phyloP scores from a whole-genome alignment of 2,113 vertebrate species.

The Pantherophis guttatus region DNA sequence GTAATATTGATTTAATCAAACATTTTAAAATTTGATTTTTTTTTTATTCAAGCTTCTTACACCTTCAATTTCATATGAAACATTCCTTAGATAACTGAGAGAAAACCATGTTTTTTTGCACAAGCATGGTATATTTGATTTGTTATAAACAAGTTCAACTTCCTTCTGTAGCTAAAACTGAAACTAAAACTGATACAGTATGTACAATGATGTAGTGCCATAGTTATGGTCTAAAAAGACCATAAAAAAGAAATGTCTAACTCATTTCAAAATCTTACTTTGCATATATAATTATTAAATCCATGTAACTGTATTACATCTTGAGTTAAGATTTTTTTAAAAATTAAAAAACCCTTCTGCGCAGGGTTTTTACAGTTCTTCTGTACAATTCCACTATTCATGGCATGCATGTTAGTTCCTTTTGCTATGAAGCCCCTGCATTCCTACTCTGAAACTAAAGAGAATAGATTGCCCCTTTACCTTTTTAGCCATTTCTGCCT shows the following conservation, averaged over 20 bases:
- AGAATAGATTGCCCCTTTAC: background rate
- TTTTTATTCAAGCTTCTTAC: background rate
- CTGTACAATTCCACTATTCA: background rate
- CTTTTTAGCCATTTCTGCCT: background rate
- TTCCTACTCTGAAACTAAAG: background rate
- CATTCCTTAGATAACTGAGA: background rate
- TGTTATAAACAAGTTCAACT: background rate
- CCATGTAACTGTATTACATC: background rate
- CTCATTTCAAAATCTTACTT: background rate
- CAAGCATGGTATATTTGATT: background rate
- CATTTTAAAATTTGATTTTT: background rate
- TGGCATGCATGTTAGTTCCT: background rate
- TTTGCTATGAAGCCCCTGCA: background rate
- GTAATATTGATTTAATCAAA: slow-evolving; percentile 61
- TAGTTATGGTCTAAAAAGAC: background rate
- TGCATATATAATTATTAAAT: background rate
- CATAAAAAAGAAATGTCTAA: background rate
- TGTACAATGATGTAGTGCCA: background rate
- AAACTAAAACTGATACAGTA: background rate
- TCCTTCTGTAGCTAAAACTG: background rate
- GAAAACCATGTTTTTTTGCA: background rate
- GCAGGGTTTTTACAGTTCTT: background rate
- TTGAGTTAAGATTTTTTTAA: background rate
- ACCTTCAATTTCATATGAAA: background rate
- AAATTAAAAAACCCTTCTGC: background rate